Percentiles rank a stretch among this genome's conserved stretches.
Evolutionary conservation across 2,797 vertebrate species (phyloP).

Genomic region (Pteropus rufus): DNA sequence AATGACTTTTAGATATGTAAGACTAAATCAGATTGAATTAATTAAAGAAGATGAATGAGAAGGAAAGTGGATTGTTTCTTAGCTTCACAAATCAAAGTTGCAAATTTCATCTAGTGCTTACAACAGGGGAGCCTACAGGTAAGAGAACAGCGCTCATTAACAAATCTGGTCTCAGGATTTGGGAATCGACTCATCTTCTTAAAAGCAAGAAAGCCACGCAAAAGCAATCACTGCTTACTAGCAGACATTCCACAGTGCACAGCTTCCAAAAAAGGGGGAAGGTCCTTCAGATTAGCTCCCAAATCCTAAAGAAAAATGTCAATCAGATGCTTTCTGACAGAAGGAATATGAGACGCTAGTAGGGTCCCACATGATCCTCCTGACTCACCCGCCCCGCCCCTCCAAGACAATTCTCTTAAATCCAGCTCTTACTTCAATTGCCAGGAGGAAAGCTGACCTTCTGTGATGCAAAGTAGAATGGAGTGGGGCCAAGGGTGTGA

Average conservation of each 20-base stretch:
- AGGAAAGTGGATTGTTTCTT: conserved; percentile 53
- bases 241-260: background rate
- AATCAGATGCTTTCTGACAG: background rate
- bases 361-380: background rate
- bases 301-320: background rate
- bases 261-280: background rate
- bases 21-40: conserved; percentile 68
- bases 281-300: background rate
- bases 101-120: conserved; percentile 29
- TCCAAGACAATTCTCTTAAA: background rate
- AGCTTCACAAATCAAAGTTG: conserved; percentile 12
- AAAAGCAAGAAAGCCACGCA: background rate
- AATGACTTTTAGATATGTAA: conserved; percentile 69
- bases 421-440: background rate
- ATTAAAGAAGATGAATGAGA: conserved; percentile 76
- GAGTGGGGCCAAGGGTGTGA: background rate
- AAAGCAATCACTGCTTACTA: background rate
- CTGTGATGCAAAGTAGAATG: background rate
- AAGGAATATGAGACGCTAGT: background rate
- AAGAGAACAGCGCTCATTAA: background rate
- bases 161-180: background rate
- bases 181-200: background rate
- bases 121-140: background rate
- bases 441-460: background rate
- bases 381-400: background rate